These are phyloP conservation scores for Neotoma lepida DNA, from an alignment of 2,113 vertebrate species.

Conservation along the genomic window DNA sequence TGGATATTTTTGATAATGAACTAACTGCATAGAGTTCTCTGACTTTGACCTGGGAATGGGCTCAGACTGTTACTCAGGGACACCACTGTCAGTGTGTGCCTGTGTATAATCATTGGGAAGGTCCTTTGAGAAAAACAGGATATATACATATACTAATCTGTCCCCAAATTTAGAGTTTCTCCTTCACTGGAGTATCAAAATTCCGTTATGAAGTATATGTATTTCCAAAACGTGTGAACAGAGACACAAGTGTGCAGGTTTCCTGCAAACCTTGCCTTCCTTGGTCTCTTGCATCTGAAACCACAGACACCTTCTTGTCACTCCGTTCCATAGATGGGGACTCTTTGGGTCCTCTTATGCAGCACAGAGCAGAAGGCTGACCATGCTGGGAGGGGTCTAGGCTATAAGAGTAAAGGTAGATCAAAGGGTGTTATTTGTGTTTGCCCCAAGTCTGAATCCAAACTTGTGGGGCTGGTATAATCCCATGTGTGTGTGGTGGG, in stretches of 20 bases:
- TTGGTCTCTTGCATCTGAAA: slow-evolving; percentile 59
- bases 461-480: neutral
- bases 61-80: neutral
- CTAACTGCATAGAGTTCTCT: slow-evolving; percentile 7
- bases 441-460: neutral
- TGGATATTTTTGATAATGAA: slow-evolving; percentile 24
- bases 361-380: slow-evolving; percentile 50
- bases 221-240: neutral
- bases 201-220: neutral
- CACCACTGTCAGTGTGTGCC: neutral
- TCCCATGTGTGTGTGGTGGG: too few species aligned
- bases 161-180: neutral
- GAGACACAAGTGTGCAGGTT: neutral
- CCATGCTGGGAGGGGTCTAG: neutral
- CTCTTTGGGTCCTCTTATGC: slow-evolving; percentile 55
- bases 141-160: too few species aligned
- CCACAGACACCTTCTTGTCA: slow-evolving; percentile 57
- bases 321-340: neutral
- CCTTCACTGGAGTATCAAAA: neutral
- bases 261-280: neutral
- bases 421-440: neutral
- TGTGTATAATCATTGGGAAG: neutral
- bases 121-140: slow-evolving; percentile 15
- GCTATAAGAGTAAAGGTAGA: neutral
- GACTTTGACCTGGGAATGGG: slow-evolving; percentile 28